Conservation (phyloP, 2,113 vertebrate species). For the Embiotoca jacksoni region DNA sequence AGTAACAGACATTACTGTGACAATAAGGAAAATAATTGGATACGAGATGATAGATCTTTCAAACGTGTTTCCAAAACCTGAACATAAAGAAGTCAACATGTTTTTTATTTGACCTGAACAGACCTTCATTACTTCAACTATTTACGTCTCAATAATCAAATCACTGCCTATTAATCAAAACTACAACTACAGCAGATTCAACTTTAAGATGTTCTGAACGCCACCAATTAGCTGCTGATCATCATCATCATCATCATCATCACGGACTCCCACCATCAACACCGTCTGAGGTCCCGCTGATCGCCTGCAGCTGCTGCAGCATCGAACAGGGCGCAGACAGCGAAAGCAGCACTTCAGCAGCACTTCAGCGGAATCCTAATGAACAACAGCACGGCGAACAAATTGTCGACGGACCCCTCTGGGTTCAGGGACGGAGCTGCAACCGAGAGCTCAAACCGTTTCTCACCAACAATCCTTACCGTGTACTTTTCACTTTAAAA, state of each 20-base stretch:
- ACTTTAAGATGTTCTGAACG: neutral
- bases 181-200: neutral
- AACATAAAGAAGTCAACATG: too few species aligned
- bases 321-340: neutral
- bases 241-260: conserved; percentile 50
- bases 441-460: conserved; percentile 3
- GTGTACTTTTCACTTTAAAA: neutral
- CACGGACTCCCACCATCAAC: conserved; percentile 23
- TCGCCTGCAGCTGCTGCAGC: conserved; percentile 10
- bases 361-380: neutral
- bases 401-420: neutral
- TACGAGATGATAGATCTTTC: neutral
- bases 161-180: neutral
- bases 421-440: conserved; percentile 5
- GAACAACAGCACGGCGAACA: conserved; percentile 16
- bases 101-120: neutral
- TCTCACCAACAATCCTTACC: conserved; percentile 41
- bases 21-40: too few species aligned
- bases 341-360: neutral
- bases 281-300: conserved; percentile 12
- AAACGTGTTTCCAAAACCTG: neutral
- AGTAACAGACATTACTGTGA: too few species aligned
- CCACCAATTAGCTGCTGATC: conserved; percentile 21
- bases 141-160: too few species aligned
- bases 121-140: neutral